Percentiles rank a stretch among this genome's conserved stretches.
Conservation (phyloP, 1,140 invertebrate species). For the Thalassaphorura encarpata region DNA sequence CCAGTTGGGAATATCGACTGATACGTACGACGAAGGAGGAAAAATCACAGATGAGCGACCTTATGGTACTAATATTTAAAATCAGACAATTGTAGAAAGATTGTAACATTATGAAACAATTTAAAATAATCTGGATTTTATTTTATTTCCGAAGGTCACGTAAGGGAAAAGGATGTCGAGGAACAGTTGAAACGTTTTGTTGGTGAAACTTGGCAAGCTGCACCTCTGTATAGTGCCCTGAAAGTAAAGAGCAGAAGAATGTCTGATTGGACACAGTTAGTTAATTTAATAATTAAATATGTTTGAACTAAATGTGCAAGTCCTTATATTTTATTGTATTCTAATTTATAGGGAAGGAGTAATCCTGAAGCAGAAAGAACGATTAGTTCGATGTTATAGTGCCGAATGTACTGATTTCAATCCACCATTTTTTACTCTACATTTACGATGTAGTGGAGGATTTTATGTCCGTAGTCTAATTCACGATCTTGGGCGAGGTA, state of each 20-base stretch:
- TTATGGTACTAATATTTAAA: conserved; percentile 24
- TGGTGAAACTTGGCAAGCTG: conserved; percentile 32
- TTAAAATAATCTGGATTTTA: background rate
- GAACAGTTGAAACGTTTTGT: conserved; percentile 22
- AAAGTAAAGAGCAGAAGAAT: conserved; percentile 19
- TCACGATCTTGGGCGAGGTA: conserved; percentile 34
- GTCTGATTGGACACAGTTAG: conserved; percentile 19
- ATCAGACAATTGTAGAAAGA: too few species aligned
- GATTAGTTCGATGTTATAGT: conserved; percentile 13
- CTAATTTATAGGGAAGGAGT: conserved; percentile 12
- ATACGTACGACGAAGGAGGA: conserved; percentile 34
- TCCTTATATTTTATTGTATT: background rate
- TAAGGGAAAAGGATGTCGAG: conserved; percentile 20
- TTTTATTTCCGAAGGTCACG: conserved; percentile 17
- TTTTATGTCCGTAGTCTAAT: conserved; percentile 35
- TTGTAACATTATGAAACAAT: too few species aligned
- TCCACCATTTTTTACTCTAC: conserved; percentile 33
- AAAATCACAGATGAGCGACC: conserved; percentile 22
- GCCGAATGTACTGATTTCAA: conserved; percentile 28
- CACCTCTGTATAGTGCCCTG: conserved; percentile 30
- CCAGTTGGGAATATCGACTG: conserved; percentile 33
- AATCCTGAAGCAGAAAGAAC: background rate
- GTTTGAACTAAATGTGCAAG: background rate
- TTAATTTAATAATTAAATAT: background rate
- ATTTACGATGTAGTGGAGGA: conserved; percentile 33